Evolutionary conservation across 2,888 invertebrate species (phyloP), one percentile per base, ranked within the genome.

Genomic region (Ectemnius cavifrons): DNA sequence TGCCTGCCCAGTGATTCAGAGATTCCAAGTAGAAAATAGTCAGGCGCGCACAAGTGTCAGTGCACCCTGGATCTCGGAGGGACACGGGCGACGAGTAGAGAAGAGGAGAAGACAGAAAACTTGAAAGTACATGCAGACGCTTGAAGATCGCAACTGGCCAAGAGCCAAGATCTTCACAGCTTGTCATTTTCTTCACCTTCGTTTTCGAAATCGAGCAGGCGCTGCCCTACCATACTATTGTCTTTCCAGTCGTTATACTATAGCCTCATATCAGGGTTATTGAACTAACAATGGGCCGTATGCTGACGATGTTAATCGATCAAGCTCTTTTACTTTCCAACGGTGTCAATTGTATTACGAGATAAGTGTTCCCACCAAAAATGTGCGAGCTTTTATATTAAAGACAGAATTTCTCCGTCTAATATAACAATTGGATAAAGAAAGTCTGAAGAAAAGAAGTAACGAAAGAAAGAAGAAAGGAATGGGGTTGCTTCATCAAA

Each of bases 71-170:
- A 73, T 78, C 78, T 79, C 82, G 82, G 75, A 75, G 73, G 37
- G 77, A 79, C 67, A 72, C 66, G 45, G 62, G 70, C 76, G 61
- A 49, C 16, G 47, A 69, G 68, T 72, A 76, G 80, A 71, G 72
- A 75, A 78, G 73, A 69, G 71, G 67, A 71, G 71, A 14, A 52
- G 52, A 71, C 75, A 80, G 72, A 79, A 83, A 83, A 83, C 77
- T 76, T 79, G 78, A 67, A 70, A 67, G 81, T 83, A 85, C 85
- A 83, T 84, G 82, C 80, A 86, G 79, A 83, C 84, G 87, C 81
- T 81, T 84, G 83, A 86, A 85, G 86, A 86, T 84, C 78, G 80
- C 74, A 66, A 64, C 78, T 87, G 87, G 87, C 87, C 65, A 62
- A 52, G 61, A 59, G 85, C 87, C 87, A 87, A 84, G 62, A 81